A percentile compares a stretch with the other conserved stretches of the same genome.
Conservation (phyloP, 2,113 vertebrate species). For the Mystacornis crossleyi region DNA sequence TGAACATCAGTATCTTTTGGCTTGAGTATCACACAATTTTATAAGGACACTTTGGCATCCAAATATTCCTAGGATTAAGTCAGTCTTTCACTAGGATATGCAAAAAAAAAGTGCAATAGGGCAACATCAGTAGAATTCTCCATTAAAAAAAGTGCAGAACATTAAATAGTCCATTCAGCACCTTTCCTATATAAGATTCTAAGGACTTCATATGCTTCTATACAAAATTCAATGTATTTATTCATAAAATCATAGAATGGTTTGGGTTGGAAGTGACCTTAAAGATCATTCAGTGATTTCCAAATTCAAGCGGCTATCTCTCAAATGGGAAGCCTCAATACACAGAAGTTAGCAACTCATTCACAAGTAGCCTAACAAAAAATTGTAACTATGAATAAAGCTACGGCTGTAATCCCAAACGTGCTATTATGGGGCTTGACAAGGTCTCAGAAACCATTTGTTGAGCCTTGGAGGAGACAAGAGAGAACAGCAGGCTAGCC, state of each 20-base stretch:
- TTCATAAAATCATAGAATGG: background rate
- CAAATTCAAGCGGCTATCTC: background rate
- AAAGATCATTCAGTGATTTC: background rate
- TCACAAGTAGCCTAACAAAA: background rate
- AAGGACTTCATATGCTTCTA: background rate
- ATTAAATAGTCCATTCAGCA: background rate
- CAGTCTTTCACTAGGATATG: background rate
- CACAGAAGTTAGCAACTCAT: background rate
- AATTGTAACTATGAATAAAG: constrained; percentile 7
- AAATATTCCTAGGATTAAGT: background rate
- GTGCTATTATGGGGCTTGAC: constrained; percentile 13
- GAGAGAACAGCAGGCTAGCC: constrained; percentile 21
- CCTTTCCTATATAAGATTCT: background rate
- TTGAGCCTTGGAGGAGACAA: background rate
- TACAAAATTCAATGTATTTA: background rate
- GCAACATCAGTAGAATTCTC: background rate
- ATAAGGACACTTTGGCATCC: background rate
- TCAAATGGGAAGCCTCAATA: background rate
- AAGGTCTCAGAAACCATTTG: constrained; percentile 42
- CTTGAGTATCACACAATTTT: background rate
- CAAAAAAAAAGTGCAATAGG: background rate
- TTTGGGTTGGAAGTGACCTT: background rate
- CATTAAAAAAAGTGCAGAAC: background rate
- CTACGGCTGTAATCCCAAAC: constrained; percentile 2
- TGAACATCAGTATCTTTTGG: background rate